Conservation (phyloP, 2,797 vertebrate genomes). For the Sebastolobus altivelis region DNA sequence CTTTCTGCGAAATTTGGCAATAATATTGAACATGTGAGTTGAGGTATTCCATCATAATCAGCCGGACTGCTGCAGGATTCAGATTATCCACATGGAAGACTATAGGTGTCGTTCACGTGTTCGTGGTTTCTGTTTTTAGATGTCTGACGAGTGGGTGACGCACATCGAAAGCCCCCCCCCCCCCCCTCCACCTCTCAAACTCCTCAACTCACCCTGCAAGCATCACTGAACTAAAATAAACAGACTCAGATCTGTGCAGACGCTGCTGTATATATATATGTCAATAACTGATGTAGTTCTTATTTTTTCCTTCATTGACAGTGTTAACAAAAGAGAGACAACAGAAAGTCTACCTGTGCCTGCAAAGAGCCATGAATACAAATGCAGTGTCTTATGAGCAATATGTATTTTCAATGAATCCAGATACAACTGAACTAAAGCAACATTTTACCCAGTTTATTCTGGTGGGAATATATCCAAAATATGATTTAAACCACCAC, state of each 20-base stretch:
- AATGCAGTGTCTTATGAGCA: neutral
- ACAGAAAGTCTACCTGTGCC: constrained; percentile 1
- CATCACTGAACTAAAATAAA: constrained; percentile 61
- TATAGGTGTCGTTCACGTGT: constrained; percentile 43
- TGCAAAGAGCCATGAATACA: constrained; percentile 16
- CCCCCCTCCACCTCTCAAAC: neutral
- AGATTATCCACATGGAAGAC: neutral
- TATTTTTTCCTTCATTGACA: neutral
- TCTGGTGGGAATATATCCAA: neutral
- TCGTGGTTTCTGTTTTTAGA: constrained; percentile 71
- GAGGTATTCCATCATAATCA: constrained; percentile 28
- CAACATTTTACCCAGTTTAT: neutral
- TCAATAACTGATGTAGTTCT: neutral
- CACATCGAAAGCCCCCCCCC: constrained; percentile 35
- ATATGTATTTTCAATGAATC: neutral
- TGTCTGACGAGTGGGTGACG: constrained; percentile 62
- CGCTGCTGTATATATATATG: constrained; percentile 1
- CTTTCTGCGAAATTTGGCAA: neutral
- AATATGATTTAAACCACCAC: neutral
- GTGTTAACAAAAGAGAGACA: neutral
- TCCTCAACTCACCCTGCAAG: constrained; percentile 36
- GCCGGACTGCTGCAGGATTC: neutral
- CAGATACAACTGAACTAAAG: too few relatives aligned
- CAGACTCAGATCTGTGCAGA: constrained; percentile 57
- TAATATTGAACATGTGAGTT: neutral